These are phyloP conservation scores for Xyrichtys novacula DNA, from an alignment of 2,797 vertebrate species.

Conservation along the genomic window DNA sequence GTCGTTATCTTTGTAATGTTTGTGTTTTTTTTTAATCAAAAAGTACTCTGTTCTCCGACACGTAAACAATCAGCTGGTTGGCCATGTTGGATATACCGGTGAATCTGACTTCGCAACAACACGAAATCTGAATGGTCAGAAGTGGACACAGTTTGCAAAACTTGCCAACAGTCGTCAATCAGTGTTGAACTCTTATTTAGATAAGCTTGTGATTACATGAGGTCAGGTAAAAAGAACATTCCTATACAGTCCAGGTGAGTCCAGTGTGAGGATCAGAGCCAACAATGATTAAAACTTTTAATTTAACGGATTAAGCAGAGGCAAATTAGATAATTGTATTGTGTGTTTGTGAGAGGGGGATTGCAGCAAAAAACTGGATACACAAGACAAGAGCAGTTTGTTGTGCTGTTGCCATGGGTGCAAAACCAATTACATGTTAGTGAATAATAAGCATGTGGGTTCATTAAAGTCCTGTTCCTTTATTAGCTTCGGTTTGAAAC, in stretches of 20 bases:
- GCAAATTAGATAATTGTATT: no score
- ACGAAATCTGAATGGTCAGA: no score
- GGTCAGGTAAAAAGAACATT: slow-evolving; percentile 48
- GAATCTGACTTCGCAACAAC: no score
- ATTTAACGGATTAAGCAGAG: slow-evolving; percentile 7
- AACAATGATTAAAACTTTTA: background rate
- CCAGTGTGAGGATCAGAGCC: background rate
- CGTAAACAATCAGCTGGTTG: no score
- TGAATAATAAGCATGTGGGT: slow-evolving; percentile 31
- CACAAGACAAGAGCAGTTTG: slow-evolving; percentile 9
- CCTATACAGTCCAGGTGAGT: slow-evolving; percentile 35
- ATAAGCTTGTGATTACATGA: slow-evolving; percentile 21
- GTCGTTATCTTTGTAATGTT: no score
- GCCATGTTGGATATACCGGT: no score
- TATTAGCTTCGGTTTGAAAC: slow-evolving; percentile 53
- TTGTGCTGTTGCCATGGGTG: slow-evolving; percentile 41
- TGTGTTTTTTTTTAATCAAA: no score
- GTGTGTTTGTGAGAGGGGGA: slow-evolving; percentile 7
- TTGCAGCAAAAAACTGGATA: slow-evolving; percentile 1
- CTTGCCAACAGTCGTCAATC: slow-evolving; percentile 22
- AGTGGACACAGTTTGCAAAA: no score
- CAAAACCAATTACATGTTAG: slow-evolving; percentile 19
- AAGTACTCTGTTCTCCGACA: no score
- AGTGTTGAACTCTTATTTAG: slow-evolving; percentile 34
- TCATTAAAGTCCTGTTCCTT: slow-evolving; percentile 35